Conservation (phyloP, 64 coral and sea anemone species). For the Anthopleura sola region DNA sequence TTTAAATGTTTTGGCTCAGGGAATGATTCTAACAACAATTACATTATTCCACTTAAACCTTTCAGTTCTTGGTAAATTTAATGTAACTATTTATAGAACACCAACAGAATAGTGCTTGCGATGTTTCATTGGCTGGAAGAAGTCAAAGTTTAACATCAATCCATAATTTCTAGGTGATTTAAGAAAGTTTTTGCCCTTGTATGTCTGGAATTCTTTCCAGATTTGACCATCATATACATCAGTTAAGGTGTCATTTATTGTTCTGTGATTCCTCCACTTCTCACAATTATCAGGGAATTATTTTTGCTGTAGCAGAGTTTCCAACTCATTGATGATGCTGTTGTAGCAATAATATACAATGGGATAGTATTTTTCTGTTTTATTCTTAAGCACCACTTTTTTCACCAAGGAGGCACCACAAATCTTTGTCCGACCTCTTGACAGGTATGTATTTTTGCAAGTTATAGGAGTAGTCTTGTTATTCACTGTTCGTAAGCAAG, state of each 20-base stretch:
- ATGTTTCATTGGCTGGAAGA: constrained; percentile 37
- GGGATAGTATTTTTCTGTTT: constrained; percentile 32
- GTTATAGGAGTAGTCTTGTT: constrained; percentile 16
- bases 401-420: constrained; percentile 5
- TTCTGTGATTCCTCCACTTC: constrained; percentile 15
- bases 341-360: constrained; percentile 33
- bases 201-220: constrained; percentile 22
- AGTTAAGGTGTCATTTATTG: not conserved
- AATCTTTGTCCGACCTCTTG: not conserved
- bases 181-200: constrained; percentile 3
- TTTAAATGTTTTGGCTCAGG: constrained; percentile 16
- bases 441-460: constrained; percentile 27
- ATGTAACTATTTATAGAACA: constrained; percentile 12
- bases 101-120: constrained; percentile 2
- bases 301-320: constrained; percentile 14
- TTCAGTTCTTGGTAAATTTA: constrained; percentile 14
- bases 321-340: constrained; percentile 39
- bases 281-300: constrained; percentile 39
- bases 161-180: constrained; percentile 21
- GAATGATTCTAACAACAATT: not conserved
- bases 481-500: constrained; percentile 2
- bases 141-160: constrained; percentile 29
- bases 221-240: not conserved
- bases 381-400: constrained; percentile 20
- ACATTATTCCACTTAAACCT: constrained; percentile 8